These are phyloP conservation scores for Drosophila aldrichi DNA, from an alignment of 2,888 invertebrate species.

Conservation along the genomic window DNA sequence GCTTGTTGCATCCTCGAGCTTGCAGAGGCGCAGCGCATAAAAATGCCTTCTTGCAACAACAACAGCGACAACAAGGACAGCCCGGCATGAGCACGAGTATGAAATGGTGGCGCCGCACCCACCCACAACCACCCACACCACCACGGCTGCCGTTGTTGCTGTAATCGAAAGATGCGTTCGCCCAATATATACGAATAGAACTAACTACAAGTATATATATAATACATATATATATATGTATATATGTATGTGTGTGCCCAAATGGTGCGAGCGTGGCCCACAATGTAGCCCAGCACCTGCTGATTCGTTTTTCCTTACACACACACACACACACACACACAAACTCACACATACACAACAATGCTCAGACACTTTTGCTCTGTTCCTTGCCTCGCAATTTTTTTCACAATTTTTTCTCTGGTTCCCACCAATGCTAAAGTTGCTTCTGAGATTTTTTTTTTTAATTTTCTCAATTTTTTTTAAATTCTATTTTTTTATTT, in stretches of 20 bases:
- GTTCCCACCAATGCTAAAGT: constrained; percentile 19
- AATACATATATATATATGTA: neutral
- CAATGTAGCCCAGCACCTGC: constrained; percentile 77
- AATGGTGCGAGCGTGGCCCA: constrained; percentile 52
- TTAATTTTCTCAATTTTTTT: constrained; percentile 5
- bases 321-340: constrained; percentile 36
- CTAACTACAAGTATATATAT: constrained; percentile 40
- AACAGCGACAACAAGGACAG: constrained; percentile 28
- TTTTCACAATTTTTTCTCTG: constrained; percentile 20
- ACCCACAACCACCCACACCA: neutral
- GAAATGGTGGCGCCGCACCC: constrained; percentile 8
- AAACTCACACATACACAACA: constrained; percentile 3
- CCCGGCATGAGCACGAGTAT: constrained; percentile 17
- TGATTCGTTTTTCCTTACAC: constrained; percentile 61
- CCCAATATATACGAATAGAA: constrained; percentile 56
- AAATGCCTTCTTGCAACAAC: constrained; percentile 74
- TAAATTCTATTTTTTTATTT: constrained; percentile 19
- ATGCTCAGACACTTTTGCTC: constrained; percentile 57
- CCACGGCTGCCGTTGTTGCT: constrained; percentile 29
- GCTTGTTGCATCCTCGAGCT: constrained; percentile 75
- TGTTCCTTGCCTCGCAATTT: constrained; percentile 23
- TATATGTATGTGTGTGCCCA: constrained; percentile 23
- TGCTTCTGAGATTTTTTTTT: constrained; percentile 1
- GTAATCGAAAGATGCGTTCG: constrained; percentile 80
- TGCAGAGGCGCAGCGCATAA: constrained; percentile 60